These are phyloP conservation scores for Arrhamphus sclerolepis DNA, from an alignment of 2,797 vertebrate genomes.

Conservation along the genomic window DNA sequence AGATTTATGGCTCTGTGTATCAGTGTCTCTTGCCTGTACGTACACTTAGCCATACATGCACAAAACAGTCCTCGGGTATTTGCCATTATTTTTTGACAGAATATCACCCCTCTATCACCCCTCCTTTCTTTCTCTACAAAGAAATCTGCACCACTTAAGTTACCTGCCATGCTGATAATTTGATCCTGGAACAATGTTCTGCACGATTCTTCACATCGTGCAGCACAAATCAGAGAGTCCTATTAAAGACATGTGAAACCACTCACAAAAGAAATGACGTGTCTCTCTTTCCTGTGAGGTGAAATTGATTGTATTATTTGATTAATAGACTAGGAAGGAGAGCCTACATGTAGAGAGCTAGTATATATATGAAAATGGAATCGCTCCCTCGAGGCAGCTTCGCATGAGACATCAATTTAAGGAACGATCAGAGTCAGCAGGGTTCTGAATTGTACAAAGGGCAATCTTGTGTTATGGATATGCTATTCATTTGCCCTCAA, in stretches of 20 bases:
- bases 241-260: constrained; percentile 50
- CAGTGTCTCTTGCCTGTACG: constrained; percentile 51
- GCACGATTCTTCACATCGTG: constrained; percentile 4
- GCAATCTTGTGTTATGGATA: constrained; percentile 76
- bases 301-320: constrained; percentile 72
- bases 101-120: background rate
- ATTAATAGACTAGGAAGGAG: constrained; percentile 66
- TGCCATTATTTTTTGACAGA: constrained; percentile 23
- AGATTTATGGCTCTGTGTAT: constrained; percentile 71
- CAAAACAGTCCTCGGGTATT: background rate
- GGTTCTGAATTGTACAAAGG: constrained; percentile 76
- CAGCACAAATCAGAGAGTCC: constrained; percentile 36
- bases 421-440: constrained; percentile 78
- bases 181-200: constrained; percentile 6
- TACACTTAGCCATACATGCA: background rate
- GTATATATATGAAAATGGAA: constrained; percentile 77
- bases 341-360: constrained; percentile 46
- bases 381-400: constrained; percentile 73
- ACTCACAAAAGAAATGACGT: constrained; percentile 45
- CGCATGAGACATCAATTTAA: constrained; percentile 83
- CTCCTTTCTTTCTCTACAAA: background rate
- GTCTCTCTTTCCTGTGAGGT: constrained; percentile 38
- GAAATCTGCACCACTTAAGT: background rate
- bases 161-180: constrained; percentile 4
- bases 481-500: constrained; percentile 74